Base-by-base conservation (phyloP, 2,888 invertebrate genomes). In the Pycnomerus fuliginosus region DNA sequence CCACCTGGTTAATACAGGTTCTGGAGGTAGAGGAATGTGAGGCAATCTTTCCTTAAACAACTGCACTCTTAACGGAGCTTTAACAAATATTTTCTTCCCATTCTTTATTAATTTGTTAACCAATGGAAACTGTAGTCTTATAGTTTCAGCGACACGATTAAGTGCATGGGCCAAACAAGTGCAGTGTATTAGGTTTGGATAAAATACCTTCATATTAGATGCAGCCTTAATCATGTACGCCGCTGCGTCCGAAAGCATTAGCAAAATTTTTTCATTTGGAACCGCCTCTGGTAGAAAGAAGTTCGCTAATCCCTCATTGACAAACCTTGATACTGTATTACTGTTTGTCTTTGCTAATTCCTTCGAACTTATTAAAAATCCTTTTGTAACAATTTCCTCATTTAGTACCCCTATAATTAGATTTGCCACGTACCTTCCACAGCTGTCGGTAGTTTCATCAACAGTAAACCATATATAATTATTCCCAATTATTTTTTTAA, bases 131-230 rank as follows among this genome's bases (percentile, higher is more conserved):
- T 50, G 31, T 7, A 28, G 12, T 36, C 62, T 29, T 14, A 65
- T 49, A 28, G 49, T 36, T 54, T 67, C 63, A 4, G 55, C 55
- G 12, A 65, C 55, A 33, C 56, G 29, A 40, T 65, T 56, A 1
- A 67, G 13, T 16, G 48, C 61, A 52, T 65, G 64, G 8, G 60
- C 61, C n/a, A n/a, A 34, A 44, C 63, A 66, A 13, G 63, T 66
- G 11, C 56, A 28, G 44, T 65, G 62, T 3, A 61, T 31, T 33
- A 67, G 31, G 33, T 59, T 56, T 3, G 51, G 49, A 40, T 60
- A 65, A 23, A 58, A 50, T 8, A 43, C 47, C 51, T 58, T 52
- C 20, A 64, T 40, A 27, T 44, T 52, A 35, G 44, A 23, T 3
- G 44, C 54, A 14, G 62, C 50, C 46, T 61, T 59, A 12, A 54